These are phyloP conservation scores for Colletes collaris DNA, from an alignment of 2,888 invertebrate species.

Conservation along the genomic window DNA sequence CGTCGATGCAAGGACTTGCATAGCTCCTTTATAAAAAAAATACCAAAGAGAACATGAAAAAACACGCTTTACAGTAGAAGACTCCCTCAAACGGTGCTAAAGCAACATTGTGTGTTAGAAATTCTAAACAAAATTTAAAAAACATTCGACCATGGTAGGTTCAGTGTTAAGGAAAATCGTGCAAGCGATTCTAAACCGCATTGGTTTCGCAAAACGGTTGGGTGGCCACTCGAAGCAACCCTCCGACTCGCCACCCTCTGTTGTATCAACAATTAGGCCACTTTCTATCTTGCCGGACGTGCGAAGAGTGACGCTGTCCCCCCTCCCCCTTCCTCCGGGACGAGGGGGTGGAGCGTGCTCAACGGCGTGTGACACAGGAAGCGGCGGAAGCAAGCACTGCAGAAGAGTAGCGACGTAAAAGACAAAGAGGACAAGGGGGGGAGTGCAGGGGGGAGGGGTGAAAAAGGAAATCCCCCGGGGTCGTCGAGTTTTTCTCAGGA, in stretches of 20 bases:
- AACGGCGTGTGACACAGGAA: conserved; percentile 83
- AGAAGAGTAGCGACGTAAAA: conserved; percentile 28
- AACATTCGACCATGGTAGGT: too few relatives aligned
- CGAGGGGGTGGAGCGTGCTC: conserved; percentile 79
- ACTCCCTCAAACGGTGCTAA: too few relatives aligned
- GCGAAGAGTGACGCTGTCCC: conserved; percentile 34
- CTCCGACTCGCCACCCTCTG: conserved; percentile 40
- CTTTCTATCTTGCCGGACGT: conserved; percentile 68
- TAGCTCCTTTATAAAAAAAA: too few relatives aligned
- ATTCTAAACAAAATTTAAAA: too few relatives aligned
- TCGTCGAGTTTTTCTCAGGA: conserved; percentile 37
- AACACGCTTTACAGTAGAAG: too few relatives aligned
- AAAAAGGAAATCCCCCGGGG: conserved; percentile 36
- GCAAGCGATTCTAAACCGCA: neutral
- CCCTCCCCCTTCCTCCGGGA: neutral
- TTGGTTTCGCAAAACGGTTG: conserved; percentile 8
- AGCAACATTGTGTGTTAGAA: too few relatives aligned
- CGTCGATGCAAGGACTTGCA: too few relatives aligned
- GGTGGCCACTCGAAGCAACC: conserved; percentile 25
- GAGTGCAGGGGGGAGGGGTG: conserved; percentile 3
- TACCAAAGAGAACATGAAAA: too few relatives aligned
- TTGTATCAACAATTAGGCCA: conserved; percentile 77
- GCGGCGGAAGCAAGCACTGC: conserved; percentile 71
- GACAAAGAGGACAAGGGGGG: conserved; percentile 30
- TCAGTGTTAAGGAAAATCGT: neutral